Conservation (phyloP, 2,888 invertebrate genomes). For the Dynastes hyllus region DNA sequence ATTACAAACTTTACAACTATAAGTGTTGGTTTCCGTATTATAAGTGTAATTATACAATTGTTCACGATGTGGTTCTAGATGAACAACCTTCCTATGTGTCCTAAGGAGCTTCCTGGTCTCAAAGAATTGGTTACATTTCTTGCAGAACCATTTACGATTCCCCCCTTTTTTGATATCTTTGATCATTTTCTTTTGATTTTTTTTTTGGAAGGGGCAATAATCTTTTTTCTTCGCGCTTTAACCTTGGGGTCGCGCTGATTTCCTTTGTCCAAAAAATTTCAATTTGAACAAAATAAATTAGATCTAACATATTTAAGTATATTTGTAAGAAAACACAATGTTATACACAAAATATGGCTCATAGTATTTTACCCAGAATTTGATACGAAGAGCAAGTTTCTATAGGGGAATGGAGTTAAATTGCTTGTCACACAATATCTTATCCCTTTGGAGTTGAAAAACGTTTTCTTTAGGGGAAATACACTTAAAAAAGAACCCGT, state of each 20-base stretch:
- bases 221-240: constrained; percentile 5
- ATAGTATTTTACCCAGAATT: too few species aligned
- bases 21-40: constrained; percentile 61
- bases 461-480: too few species aligned
- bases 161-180: neutral
- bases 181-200: neutral
- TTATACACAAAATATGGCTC: too few species aligned
- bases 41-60: constrained; percentile 59
- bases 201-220: too few species aligned
- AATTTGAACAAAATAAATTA: too few species aligned
- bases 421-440: too few species aligned
- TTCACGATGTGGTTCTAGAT: constrained; percentile 50
- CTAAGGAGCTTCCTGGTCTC: constrained; percentile 53
- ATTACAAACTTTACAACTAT: constrained; percentile 55
- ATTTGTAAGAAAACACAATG: neutral
- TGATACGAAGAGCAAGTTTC: too few species aligned
- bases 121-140: constrained; percentile 72
- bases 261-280: constrained; percentile 11
- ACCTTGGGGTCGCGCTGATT: neutral
- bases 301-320: neutral
- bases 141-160: constrained; percentile 69
- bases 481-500: too few species aligned
- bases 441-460: too few species aligned
- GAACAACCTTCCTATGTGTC: constrained; percentile 59
- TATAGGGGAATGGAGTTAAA: too few species aligned